Percentiles rank a stretch among this genome's conserved stretches.
These are phyloP conservation scores for Malurus splendens DNA, from an alignment of 2,797 vertebrate species.

Conservation along the genomic window DNA sequence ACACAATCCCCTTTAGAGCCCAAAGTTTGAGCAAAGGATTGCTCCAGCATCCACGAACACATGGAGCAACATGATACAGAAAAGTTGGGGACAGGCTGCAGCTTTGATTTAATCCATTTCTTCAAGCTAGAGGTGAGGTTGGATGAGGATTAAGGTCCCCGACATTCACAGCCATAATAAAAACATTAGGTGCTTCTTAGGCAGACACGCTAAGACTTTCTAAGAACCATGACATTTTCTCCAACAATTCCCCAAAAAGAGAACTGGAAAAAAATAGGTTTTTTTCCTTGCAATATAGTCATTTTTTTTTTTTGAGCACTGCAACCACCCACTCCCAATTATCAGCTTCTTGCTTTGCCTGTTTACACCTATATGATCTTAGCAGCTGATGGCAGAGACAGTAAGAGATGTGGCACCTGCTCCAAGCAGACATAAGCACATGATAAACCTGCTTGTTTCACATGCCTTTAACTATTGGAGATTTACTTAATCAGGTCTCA, in stretches of 20 bases:
- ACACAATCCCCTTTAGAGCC: neutral
- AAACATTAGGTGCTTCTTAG: neutral
- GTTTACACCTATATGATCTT: fast-evolving
- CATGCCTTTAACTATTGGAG: neutral
- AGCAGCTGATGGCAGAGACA: neutral
- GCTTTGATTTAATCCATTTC: neutral
- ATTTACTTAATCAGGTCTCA: neutral
- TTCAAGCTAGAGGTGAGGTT: neutral
- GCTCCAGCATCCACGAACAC: neutral
- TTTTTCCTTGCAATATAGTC: neutral
- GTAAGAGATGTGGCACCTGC: neutral
- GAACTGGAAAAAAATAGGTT: fast-evolving
- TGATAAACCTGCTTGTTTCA: neutral
- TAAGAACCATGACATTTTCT: neutral
- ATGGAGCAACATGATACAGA: fast-evolving
- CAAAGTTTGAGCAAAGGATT: neutral
- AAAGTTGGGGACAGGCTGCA: neutral
- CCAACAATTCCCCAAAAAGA: neutral
- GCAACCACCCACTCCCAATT: neutral
- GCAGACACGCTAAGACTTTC: neutral
- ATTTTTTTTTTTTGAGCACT: neutral
- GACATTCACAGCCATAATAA: neutral
- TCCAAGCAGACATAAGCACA: neutral
- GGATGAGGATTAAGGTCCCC: neutral
- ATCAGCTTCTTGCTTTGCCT: neutral